A percentile compares a stretch with the other conserved stretches of the same genome.
phyloP scores from a whole-genome alignment of 2,113 vertebrate species.

The Austrofundulus limnaeus region DNA sequence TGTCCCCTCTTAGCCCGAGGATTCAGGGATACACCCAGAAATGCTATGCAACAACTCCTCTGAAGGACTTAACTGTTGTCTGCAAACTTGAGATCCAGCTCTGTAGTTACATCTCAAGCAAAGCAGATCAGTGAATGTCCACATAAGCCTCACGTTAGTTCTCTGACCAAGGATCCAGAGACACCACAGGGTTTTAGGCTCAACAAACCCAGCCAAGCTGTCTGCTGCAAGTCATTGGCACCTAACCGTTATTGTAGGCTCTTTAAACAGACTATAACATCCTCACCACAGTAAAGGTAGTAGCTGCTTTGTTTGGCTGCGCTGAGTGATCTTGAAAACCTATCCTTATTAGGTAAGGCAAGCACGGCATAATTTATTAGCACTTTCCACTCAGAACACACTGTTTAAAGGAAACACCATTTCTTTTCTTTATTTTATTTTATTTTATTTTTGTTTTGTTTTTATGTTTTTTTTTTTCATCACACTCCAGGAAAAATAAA shows the following conservation, averaged over 20 bases:
- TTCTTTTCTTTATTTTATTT: constrained; percentile 31
- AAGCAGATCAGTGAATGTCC: constrained; percentile 6
- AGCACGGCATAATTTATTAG: constrained; percentile 44
- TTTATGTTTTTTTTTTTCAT: constrained; percentile 46
- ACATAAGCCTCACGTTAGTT: constrained; percentile 13
- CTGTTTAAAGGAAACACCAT: constrained; percentile 32
- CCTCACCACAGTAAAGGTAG: constrained; percentile 45
- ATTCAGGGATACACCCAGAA: constrained; percentile 43
- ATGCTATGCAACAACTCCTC: constrained; percentile 52
- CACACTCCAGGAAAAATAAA: constrained; percentile 35
- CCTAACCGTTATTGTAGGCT: constrained; percentile 55
- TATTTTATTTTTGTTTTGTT: no score
- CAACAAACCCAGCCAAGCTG: constrained; percentile 38
- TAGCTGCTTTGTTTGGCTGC: constrained; percentile 28
- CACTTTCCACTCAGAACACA: constrained; percentile 35
- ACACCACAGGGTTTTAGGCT: constrained; percentile 21
- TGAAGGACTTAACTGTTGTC: constrained; percentile 43
- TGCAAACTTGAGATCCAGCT: constrained; percentile 17
- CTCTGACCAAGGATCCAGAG: constrained; percentile 7
- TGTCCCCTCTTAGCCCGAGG: constrained; percentile 45
- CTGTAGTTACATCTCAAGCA: constrained; percentile 20
- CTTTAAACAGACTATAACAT: constrained; percentile 53
- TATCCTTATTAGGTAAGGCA: constrained; percentile 53
- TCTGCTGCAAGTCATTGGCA: constrained; percentile 65
- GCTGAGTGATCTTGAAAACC: constrained; percentile 38